Evolutionary conservation across 2,113 vertebrate genomes (phyloP).

Genomic region (Stigmatopora argus): DNA sequence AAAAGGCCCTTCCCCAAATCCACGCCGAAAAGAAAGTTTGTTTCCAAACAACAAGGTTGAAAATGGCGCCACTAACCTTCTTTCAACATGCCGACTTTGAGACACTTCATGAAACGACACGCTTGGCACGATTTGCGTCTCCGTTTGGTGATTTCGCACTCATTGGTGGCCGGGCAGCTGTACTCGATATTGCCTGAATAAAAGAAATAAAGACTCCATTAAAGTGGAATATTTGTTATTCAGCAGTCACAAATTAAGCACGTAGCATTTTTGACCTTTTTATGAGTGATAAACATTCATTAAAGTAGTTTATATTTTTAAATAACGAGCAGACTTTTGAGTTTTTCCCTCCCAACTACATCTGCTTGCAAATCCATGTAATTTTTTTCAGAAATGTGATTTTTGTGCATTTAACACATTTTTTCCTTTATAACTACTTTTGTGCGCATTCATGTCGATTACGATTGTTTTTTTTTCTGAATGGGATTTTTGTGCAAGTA

Average conservation of each 20-base stretch:
- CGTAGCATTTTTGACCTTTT: too few species aligned
- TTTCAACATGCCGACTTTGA: conserved; percentile 98
- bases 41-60: neutral
- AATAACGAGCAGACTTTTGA: too few species aligned
- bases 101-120: conserved; percentile 98
- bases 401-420: neutral
- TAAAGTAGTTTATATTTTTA: too few species aligned
- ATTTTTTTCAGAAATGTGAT: too few species aligned
- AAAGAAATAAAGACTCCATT: neutral
- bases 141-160: conserved; percentile 97
- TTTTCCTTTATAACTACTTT: conserved; percentile 23
- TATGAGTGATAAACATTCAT: too few species aligned
- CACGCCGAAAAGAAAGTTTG: neutral
- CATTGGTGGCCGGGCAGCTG: conserved; percentile 96
- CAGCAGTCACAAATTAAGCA: neutral
- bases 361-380: too few species aligned
- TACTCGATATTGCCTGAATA: conserved; percentile 95
- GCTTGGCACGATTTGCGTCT: conserved; percentile 98
- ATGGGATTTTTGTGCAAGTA: too few species aligned
- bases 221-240: neutral
- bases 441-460: too few species aligned
- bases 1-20: neutral
- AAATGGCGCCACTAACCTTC: conserved; percentile 81
- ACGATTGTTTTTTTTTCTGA: too few species aligned
- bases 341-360: too few species aligned